Percentiles rank a stretch among this genome's conserved stretches.
Conservation (phyloP, 2,888 invertebrate species). For the Ceriagrion tenellum region DNA sequence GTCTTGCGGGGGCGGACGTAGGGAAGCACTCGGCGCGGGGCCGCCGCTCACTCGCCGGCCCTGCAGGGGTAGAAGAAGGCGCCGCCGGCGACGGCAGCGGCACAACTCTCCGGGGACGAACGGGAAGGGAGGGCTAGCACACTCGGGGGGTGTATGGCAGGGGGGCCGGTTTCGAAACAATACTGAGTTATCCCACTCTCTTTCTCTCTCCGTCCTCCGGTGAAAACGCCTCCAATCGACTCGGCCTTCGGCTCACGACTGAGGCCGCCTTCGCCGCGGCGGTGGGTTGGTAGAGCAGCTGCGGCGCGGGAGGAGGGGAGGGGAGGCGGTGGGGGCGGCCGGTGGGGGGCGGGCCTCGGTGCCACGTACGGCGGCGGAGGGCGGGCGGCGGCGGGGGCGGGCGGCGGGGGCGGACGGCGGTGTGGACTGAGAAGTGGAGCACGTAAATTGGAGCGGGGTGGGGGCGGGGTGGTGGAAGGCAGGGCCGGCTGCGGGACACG, state of each 20-base stretch:
- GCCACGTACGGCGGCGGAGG: conserved; percentile 42
- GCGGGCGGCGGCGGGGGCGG: conserved; percentile 34
- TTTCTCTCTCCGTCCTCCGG: not conserved
- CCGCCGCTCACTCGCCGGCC: not conserved
- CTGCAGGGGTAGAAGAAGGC: not conserved
- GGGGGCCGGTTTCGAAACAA: not conserved
- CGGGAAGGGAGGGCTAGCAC: too few relatives aligned
- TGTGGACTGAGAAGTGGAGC: not conserved
- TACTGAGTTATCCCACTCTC: not conserved
- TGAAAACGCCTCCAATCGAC: not conserved
- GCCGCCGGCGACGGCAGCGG: too few relatives aligned
- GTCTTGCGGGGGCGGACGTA: not conserved
- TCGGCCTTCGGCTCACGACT: conserved; percentile 12
- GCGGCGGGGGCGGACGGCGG: not conserved
- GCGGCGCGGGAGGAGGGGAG: conserved; percentile 12
- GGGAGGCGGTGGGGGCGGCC: not conserved
- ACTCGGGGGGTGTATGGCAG: too few relatives aligned
- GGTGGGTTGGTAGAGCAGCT: not conserved
- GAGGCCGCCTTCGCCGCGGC: not conserved
- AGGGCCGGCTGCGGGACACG: not conserved
- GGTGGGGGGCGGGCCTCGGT: conserved; percentile 23
- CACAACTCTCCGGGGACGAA: too few relatives aligned
- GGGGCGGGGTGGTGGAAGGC: not conserved
- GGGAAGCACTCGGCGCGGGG: not conserved
- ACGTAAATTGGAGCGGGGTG: not conserved